phyloP scores from a whole-genome alignment of 2,113 vertebrate species.

The Ginglymostoma cirratum region DNA sequence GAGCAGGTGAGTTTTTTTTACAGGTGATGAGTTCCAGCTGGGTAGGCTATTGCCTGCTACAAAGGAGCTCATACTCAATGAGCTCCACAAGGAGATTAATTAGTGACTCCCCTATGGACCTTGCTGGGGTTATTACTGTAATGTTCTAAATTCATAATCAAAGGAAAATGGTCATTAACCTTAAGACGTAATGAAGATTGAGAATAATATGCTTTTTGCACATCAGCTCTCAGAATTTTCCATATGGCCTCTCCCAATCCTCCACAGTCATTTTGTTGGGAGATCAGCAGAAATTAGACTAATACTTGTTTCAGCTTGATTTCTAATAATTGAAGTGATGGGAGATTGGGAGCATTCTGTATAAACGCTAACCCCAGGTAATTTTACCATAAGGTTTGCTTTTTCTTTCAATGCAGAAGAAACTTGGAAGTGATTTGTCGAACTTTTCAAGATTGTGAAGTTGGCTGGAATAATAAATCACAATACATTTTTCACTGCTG shows the following conservation, averaged over 20 bases:
- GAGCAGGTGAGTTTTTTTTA: no score
- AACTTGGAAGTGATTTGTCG: not conserved
- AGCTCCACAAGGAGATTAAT: no score
- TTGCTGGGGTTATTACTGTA: no score
- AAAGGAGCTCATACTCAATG: no score
- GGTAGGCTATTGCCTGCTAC: no score
- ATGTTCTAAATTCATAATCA: not conserved
- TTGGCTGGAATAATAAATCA: not conserved
- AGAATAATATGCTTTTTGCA: not conserved
- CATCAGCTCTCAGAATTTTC: not conserved
- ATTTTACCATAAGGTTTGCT: not conserved
- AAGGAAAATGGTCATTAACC: not conserved
- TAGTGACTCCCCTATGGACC: no score
- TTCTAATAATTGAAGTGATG: not conserved
- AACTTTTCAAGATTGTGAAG: not conserved
- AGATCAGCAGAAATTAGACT: not conserved
- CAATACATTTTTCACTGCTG: not conserved
- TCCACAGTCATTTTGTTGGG: no score
- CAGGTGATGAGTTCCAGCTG: no score
- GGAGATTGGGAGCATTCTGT: not conserved
- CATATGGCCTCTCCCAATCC: not conserved
- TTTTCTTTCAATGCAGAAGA: not conserved
- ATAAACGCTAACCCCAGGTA: not conserved
- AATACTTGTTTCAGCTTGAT: not conserved
- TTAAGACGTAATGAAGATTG: not conserved